Conservation (phyloP, 1,140 invertebrate species). For the Ostrea denselamellosa region DNA sequence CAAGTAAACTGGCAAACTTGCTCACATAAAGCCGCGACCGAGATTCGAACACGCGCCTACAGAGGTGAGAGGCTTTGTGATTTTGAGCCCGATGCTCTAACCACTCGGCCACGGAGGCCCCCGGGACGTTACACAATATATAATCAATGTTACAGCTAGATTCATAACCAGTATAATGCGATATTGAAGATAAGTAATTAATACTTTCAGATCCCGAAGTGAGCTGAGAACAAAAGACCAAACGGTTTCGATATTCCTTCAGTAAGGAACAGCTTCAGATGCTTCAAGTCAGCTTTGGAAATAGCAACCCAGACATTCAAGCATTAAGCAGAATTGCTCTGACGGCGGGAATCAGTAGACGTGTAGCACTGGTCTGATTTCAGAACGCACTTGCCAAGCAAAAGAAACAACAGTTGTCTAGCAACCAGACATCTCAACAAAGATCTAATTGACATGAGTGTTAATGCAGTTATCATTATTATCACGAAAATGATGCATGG, state of each 20-base stretch:
- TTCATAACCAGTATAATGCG: no score
- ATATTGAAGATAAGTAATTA: no score
- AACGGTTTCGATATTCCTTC: slow-evolving; percentile 39
- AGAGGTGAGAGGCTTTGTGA: no score
- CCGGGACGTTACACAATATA: no score
- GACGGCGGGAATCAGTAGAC: slow-evolving; percentile 26
- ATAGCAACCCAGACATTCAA: slow-evolving; percentile 46
- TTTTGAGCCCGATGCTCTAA: no score
- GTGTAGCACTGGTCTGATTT: slow-evolving; percentile 44
- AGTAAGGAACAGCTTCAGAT: slow-evolving; percentile 45
- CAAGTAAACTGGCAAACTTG: no score
- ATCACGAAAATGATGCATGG: no score
- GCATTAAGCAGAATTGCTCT: slow-evolving; percentile 36
- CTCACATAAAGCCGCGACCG: no score
- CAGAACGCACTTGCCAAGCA: slow-evolving; percentile 46
- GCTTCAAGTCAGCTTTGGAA: slow-evolving; percentile 24
- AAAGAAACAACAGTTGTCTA: slow-evolving; percentile 29
- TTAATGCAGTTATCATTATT: no score
- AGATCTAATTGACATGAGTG: neutral
- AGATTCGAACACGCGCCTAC: no score
- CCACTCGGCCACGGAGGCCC: no score
- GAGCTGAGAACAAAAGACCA: slow-evolving; percentile 16
- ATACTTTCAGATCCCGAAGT: neutral
- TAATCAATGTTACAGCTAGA: neutral
- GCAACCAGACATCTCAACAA: neutral